Evolutionary conservation across 2,113 vertebrate genomes (phyloP).

Genomic region (Podiceps cristatus): DNA sequence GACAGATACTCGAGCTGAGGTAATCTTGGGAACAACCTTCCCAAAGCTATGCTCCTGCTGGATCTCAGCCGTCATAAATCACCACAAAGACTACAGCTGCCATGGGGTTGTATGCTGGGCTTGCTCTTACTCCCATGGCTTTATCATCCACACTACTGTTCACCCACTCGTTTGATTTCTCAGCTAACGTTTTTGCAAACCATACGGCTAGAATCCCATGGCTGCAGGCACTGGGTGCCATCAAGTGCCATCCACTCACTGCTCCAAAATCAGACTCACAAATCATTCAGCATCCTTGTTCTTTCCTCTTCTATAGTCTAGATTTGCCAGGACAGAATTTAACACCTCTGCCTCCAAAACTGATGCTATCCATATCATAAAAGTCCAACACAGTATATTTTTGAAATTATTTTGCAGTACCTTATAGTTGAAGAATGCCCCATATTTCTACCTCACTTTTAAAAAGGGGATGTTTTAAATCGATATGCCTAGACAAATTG

Average conservation of each 20-base stretch:
- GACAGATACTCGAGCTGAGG: background rate
- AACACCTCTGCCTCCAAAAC: background rate
- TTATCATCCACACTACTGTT: background rate
- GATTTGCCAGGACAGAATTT: background rate
- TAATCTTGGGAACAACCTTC: background rate
- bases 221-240: background rate
- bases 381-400: background rate
- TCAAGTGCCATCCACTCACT: rapidly evolving
- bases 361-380: background rate
- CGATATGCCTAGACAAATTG: background rate
- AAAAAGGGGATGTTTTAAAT: background rate
- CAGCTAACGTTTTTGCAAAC: background rate
- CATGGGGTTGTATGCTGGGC: background rate
- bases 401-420: background rate
- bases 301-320: background rate
- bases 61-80: background rate
- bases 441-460: background rate
- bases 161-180: background rate
- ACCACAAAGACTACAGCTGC: background rate
- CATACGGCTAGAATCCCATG: background rate
- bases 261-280: background rate
- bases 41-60: background rate
- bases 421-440: background rate
- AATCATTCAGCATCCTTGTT: background rate
- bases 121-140: background rate